Conservation (phyloP, 2,113 vertebrate species). For the Pontoporia blainvillei region DNA sequence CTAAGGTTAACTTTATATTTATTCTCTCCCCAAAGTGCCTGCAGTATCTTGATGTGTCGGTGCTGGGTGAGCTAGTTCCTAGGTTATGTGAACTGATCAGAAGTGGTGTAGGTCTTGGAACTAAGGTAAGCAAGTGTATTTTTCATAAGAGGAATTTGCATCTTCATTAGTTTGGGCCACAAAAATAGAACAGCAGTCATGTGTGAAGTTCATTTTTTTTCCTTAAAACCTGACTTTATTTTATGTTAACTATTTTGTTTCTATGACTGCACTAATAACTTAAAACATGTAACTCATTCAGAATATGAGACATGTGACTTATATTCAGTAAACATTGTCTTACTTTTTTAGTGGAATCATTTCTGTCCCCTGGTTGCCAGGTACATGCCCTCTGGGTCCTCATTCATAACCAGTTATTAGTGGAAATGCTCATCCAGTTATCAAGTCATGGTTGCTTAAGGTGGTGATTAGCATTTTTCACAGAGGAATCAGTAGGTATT, state of each 20-base stretch:
- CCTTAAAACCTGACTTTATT: neutral
- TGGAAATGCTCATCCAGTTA: neutral
- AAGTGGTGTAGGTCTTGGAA: conserved; percentile 95
- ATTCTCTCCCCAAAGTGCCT: conserved; percentile 86
- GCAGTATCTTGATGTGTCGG: conserved; percentile 94
- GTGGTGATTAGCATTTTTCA: neutral
- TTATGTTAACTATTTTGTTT: conserved; percentile 10
- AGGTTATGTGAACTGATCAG: conserved; percentile 94
- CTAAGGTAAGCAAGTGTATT: conserved; percentile 87
- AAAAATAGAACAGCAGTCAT: neutral
- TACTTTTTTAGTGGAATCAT: neutral
- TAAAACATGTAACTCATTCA: conserved; percentile 6
- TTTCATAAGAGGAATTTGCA: neutral
- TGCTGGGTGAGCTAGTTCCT: conserved; percentile 93
- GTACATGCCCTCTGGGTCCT: neutral
- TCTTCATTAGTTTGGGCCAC: neutral
- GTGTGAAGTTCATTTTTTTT: conserved; percentile 16
- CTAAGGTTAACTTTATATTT: neutral
- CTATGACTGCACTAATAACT: conserved; percentile 5
- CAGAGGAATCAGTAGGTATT: neutral
- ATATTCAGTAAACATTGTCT: neutral
- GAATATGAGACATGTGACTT: neutral
- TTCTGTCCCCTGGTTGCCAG: neutral
- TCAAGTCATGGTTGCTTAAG: neutral
- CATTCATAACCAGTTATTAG: neutral